Base-by-base conservation (phyloP, 1,140 invertebrate genomes). In the Dinothrombium tinctorium region DNA sequence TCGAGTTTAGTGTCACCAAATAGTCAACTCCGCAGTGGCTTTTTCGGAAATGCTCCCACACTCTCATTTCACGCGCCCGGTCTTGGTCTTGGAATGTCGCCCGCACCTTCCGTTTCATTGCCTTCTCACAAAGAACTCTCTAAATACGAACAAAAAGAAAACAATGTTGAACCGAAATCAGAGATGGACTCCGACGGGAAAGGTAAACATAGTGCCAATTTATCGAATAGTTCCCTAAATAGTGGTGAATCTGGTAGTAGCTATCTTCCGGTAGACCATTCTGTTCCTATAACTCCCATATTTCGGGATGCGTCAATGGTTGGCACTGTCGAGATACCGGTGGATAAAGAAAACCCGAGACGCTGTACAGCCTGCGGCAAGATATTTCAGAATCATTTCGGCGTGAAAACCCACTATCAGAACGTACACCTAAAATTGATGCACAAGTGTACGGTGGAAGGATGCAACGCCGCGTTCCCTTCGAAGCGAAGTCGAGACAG, bases 401-500 rank as follows among this genome's bases (percentile, higher is more conserved):
- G 77, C n/a, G 73, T 90, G 1, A 90, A 89, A 59, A 83, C 79
- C 0, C 87, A 94, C 54, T 92, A 86, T 59, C 83, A 87, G 62
- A 90, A 83, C 57, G 79, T 86, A 0, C 89, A 94, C 62, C 68
- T 92, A 31, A 92, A 92, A 59, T 58, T 92, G 42, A 87, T 90
- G 74, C 86, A 94, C 59, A 82, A 80, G 52, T 95, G 89, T 60
- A 84, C 74, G 45, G 76, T 92, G 2, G 82, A 89, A 45, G 86
- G 87, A n/a, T 94, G 87, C 55, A 83, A 82, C 56, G 84, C 84
- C 0, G 75, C 81, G 0, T 95, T 94, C 54, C 81, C 82, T n/a
- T 90, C 84, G 1, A 92, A 86, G 56, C 62, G 83, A 36, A 86
- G 78, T 47, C 69, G 86, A 42, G 86, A 95, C 54, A 64, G 86